Evolutionary conservation across 2,797 vertebrate genomes (phyloP), one percentile per base, ranked within the genome.

Genomic region (Tolypeutes matacus): DNA sequence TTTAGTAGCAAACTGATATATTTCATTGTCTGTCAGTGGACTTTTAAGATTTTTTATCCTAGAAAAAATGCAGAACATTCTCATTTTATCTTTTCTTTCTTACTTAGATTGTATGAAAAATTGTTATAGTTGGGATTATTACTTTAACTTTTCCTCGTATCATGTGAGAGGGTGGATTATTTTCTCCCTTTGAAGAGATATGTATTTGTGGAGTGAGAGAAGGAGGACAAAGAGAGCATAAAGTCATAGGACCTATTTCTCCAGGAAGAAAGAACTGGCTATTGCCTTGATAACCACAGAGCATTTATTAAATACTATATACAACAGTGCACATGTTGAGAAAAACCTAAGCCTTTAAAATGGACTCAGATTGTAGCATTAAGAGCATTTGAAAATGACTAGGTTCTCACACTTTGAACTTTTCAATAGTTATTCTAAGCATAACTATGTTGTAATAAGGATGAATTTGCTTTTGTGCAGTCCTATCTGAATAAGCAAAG

Each of bases 51-150:
- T 88, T 77, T 5, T 67, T 80, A 21, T 81, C 7, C 39, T 65
- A 23, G 39, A 87, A 86, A 88, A 56, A 69, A 49, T 25, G n/a
- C 0, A 67, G 11, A 31, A 53, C 5, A 34, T 56, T 67, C 27
- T 78, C 60, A 87, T 64, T 84, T 78, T 86, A 73, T 77, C 12
- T 88, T 67, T 76, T 72, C 6, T 56, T 58, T 78, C 46, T 91
- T 46, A 62, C 15, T 65, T 56, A 75, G 23, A 42, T 78, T 75
- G 5, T 39, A 70, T 53, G 12, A 60, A 87, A 86, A 83, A 2
- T 46, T n/a, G 7, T 75, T 69, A 36, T 21, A 23, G 25, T 92
- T 80, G 46, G 11, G 36, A 42, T 94, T 56, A 56, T 84, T 51
- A 82, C 1, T 64, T 8, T 23, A 10, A 64, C 46, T 80, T 27